phyloP scores from a whole-genome alignment of 2,888 invertebrate genomes.

The Ditylenchus weischeri region DNA sequence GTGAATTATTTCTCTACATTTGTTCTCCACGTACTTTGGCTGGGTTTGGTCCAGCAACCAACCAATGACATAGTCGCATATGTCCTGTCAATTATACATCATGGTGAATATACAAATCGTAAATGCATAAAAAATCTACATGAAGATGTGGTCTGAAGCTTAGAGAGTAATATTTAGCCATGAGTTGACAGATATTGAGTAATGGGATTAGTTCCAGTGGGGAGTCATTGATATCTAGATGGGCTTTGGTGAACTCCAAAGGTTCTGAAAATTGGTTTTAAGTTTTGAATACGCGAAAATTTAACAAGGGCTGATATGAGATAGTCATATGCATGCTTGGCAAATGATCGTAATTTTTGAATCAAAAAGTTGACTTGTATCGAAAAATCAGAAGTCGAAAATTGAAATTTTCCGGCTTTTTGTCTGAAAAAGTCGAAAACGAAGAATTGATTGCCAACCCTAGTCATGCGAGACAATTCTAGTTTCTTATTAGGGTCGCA shows the following conservation, averaged over 20 bases:
- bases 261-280: neutral
- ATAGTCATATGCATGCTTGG: no score
- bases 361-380: no score
- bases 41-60: slow-evolving; percentile 10
- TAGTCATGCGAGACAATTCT: no score
- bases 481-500: no score
- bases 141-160: neutral
- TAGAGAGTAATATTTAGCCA: neutral
- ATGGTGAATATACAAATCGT: neutral
- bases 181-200: slow-evolving; percentile 12
- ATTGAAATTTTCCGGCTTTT: no score
- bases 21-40: slow-evolving; percentile 9
- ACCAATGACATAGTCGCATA: slow-evolving; percentile 15
- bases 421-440: no score
- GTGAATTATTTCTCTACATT: slow-evolving; percentile 1
- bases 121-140: slow-evolving; percentile 11
- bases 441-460: no score
- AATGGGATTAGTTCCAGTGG: slow-evolving; percentile 15
- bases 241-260: slow-evolving; percentile 9
- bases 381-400: no score
- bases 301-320: no score
- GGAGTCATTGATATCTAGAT: slow-evolving; percentile 14
- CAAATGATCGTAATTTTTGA: no score
- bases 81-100: slow-evolving; percentile 7
- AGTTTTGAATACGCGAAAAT: no score